Base-by-base conservation (phyloP, 2,797 vertebrate species). In the Xenops minutus region DNA sequence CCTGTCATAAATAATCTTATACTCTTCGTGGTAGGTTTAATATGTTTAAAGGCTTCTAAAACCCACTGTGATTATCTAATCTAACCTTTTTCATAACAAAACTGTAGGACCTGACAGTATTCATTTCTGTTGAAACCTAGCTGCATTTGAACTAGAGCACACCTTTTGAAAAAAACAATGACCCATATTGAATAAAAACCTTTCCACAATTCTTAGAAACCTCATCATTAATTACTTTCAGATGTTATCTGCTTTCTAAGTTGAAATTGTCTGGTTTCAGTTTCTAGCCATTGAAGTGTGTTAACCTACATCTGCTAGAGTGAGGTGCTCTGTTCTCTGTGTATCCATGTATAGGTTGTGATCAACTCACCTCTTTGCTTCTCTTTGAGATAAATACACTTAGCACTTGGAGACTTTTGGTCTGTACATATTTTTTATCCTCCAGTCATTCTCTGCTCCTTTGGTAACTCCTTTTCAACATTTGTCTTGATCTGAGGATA, bases 391-490 rank as follows among this genome's bases (percentile, higher is more conserved):
- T 81, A 96, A 87, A 94, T 92, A 91, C 56, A 56, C 58, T 89
- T 85, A 76, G 29, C 72, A 0, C 85, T 90, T 94, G 90, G 93
- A 90, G 92, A 75, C 92, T 95, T 97, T 93, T 94, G 73, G 85
- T 97, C 92, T 94, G 80, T 62, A 81, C 55, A 23, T 81, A 81
- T 96, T 93, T 97, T 96, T 96, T 73, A 96, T 95, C 90, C 76
- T 92, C 85, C 83, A 78, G 76, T 93, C 83, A 86, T 96, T 95
- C 90, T 88, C 62, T 90, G 73, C 51, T 88, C 80, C 83, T 94
- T 96, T 96, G 85, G 92, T 95, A 92, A 92, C 73, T 94, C 29
- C 58, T 96, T 96, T 95, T 97, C 85, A 96, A 93, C 85, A 55
- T 92, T 95, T 93, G 93, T 86, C 90, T 94, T 95, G 79, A 95